Percentiles rank a stretch among this genome's conserved stretches.
phyloP scores from a whole-genome alignment of 2,888 invertebrate species.

The Andrena bucephala region DNA sequence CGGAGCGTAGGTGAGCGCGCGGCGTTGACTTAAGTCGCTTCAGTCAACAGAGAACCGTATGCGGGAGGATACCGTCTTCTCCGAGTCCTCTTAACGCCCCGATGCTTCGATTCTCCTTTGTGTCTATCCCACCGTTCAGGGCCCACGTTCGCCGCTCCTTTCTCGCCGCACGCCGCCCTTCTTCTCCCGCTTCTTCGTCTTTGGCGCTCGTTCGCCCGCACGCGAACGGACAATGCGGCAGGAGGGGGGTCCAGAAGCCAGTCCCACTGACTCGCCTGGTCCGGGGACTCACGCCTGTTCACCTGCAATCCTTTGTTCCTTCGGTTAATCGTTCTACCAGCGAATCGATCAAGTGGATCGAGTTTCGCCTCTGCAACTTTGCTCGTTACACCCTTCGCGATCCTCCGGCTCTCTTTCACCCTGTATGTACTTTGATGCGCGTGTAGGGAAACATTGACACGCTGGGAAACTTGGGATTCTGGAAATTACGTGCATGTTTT shows the following conservation, averaged over 20 bases:
- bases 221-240: background rate
- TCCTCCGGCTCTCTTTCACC: background rate
- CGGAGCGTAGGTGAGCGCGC: conserved; percentile 62
- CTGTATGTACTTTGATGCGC: conserved; percentile 3
- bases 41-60: conserved; percentile 72
- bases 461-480: background rate
- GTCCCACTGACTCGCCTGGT: background rate
- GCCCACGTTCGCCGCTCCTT: background rate
- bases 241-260: background rate
- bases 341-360: conserved; percentile 8
- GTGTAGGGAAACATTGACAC: background rate
- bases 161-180: background rate
- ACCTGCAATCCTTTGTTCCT: background rate
- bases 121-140: conserved; percentile 34
- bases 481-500: too few relatives aligned
- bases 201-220: background rate
- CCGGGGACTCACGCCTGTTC: background rate
- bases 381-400: conserved; percentile 10
- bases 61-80: conserved; percentile 63
- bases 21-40: conserved; percentile 72
- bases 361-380: background rate
- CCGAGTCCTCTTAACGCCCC: conserved; percentile 59
- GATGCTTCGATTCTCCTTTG: conserved; percentile 60
- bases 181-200: background rate
- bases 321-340: background rate